Evolutionary conservation across 2,888 invertebrate species (phyloP), one percentile per base, ranked within the genome.

Genomic region (Hipparchia sbordonii): DNA sequence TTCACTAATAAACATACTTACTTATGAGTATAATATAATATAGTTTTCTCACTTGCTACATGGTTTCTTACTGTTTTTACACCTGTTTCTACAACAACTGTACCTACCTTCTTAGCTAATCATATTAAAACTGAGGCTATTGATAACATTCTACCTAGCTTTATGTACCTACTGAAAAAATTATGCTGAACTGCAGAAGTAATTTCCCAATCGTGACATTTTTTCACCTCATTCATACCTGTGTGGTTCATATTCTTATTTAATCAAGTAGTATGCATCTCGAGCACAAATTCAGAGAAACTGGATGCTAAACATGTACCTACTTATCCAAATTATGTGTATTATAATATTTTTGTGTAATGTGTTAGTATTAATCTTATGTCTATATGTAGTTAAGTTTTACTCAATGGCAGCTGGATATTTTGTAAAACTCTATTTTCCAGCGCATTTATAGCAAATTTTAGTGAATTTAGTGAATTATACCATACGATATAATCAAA

Each of bases 251-350:
- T 39, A 39, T 23, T 23, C 23, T 23, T 23, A n/a, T n/a, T n/a
- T n/a, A n/a, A n/a, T n/a, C n/a, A n/a, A n/a, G n/a, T n/a, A 23
- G 1, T 23, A 9, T 63, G 23, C 7, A 63, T 48, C 48, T 63
- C 9, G 23, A 63, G 63, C 63, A 63, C 63, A 63, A 63, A 63
- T 63, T 13, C 63, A 63, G 9, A 62, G 3, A 62, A 62, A 62
- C 9, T 23, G 8, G 6, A 48, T 48, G 1, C 9, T 59, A 13
- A 23, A 23, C 23, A 23, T 23, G 23, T 59, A 56, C 3, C 23
- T n/a, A 39, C 33, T 0, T 61, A 45, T 39, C 45, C 61, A 46
- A 61, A 6, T 12, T 59, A 33, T 10, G 59, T 39, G 10, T n/a
- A n/a, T 39, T 61, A 61, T 9, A 12, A 12, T 6, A 45, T 39